phyloP scores from a whole-genome alignment of 2,888 invertebrate species.

The Eupsilia transversa region DNA sequence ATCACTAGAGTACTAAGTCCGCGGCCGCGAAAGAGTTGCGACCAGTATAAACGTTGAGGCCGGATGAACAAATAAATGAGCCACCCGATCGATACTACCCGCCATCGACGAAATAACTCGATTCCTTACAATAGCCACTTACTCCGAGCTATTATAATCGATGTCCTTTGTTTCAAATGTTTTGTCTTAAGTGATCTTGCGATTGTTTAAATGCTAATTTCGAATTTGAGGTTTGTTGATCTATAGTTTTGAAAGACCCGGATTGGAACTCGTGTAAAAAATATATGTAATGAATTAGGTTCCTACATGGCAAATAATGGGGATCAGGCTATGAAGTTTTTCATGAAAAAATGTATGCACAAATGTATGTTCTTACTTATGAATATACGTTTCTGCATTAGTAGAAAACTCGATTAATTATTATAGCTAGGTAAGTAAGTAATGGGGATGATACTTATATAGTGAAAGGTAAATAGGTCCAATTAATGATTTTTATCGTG shows the following conservation, averaged over 20 bases:
- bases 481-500: background rate
- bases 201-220: conserved; percentile 35
- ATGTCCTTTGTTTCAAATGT: conserved; percentile 69
- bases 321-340: background rate
- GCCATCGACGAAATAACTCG: conserved; percentile 74
- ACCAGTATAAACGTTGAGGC: conserved; percentile 85
- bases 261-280: background rate
- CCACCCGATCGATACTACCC: conserved; percentile 79
- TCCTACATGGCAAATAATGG: background rate
- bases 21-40: conserved; percentile 85
- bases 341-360: background rate
- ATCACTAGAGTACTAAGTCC: conserved; percentile 73
- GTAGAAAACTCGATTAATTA: background rate
- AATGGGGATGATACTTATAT: background rate
- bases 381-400: background rate
- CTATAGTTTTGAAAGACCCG: conserved; percentile 2
- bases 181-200: conserved; percentile 53
- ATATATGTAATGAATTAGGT: too few species aligned
- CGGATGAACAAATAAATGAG: conserved; percentile 89
- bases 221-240: conserved; percentile 19
- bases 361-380: too few species aligned
- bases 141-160: conserved; percentile 75
- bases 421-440: background rate
- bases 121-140: conserved; percentile 73
- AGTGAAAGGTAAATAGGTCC: background rate